Percentiles rank a stretch among this genome's conserved stretches.
These are phyloP conservation scores for Diplodus puntazzo DNA, from an alignment of 2,797 vertebrate species.

Conservation along the genomic window DNA sequence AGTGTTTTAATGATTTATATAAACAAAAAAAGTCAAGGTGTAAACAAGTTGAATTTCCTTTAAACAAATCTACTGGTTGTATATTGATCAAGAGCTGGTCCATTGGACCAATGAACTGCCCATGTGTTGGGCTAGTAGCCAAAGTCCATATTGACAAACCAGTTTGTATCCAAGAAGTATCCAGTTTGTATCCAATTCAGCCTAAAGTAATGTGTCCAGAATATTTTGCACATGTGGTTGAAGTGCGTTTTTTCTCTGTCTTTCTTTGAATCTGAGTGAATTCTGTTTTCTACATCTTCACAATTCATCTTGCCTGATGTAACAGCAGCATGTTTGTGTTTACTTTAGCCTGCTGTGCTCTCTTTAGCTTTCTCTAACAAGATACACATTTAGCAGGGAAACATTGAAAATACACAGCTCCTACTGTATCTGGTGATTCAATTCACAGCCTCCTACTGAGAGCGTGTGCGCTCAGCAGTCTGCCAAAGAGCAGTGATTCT, in stretches of 20 bases:
- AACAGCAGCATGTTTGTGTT: background rate
- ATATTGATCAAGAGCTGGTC: background rate
- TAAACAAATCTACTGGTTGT: background rate
- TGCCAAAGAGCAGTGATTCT: slow-evolving; percentile 56
- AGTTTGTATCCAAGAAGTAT: background rate
- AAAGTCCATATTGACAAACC: background rate
- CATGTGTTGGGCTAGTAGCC: slow-evolving; percentile 10
- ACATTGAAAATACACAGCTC: background rate
- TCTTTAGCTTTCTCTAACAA: slow-evolving; percentile 14
- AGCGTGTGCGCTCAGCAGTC: slow-evolving; percentile 11
- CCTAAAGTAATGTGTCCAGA: slow-evolving; percentile 43
- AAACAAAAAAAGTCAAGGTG: background rate
- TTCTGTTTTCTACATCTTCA: slow-evolving; percentile 16
- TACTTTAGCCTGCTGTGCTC: slow-evolving; percentile 2
- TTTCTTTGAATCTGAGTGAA: slow-evolving; percentile 33
- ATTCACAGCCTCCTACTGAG: slow-evolving; percentile 38
- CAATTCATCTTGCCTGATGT: background rate
- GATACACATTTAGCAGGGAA: slow-evolving; percentile 19
- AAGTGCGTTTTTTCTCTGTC: slow-evolving; percentile 35
- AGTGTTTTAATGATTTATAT: background rate
- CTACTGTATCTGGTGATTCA: slow-evolving; percentile 36
- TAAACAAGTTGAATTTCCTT: background rate
- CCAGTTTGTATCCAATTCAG: background rate
- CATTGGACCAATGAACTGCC: slow-evolving; percentile 8
- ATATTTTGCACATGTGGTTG: slow-evolving; percentile 36